Conservation (phyloP, 2,797 vertebrate species). For the Xyrichtys novacula region DNA sequence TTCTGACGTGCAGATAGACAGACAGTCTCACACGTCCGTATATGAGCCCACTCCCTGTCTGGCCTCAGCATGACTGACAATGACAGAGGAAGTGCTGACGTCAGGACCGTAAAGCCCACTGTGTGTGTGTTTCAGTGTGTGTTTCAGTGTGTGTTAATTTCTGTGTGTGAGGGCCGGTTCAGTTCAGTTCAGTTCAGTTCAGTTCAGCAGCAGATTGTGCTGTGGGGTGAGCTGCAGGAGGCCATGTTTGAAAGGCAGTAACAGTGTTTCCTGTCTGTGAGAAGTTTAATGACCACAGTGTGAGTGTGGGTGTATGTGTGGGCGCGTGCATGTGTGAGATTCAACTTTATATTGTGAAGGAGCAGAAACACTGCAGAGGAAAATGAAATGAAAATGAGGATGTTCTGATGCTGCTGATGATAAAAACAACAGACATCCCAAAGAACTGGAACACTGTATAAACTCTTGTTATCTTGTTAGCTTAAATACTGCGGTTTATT, state of each 20-base stretch:
- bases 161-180: slow-evolving; percentile 12
- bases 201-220: slow-evolving; percentile 41
- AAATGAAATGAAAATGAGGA: background rate
- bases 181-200: too few species aligned
- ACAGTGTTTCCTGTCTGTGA: slow-evolving; percentile 44
- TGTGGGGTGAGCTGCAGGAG: slow-evolving; percentile 34
- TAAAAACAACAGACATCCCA: background rate
- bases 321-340: slow-evolving; percentile 8
- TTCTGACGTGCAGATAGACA: slow-evolving; percentile 30
- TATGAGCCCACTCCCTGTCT: slow-evolving; percentile 29
- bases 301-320: slow-evolving; percentile 62
- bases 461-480: too few species aligned
- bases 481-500: too few species aligned
- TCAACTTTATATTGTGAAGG: slow-evolving; percentile 4
- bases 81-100: slow-evolving; percentile 58
- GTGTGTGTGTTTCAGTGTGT: slow-evolving; percentile 16
- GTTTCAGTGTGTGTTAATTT: background rate
- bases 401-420: too few species aligned
- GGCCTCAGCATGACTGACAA: slow-evolving; percentile 47
- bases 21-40: slow-evolving; percentile 10
- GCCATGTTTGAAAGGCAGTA: slow-evolving; percentile 49
- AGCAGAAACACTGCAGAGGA: background rate
- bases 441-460: background rate
- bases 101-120: slow-evolving; percentile 30
- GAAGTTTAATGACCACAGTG: slow-evolving; percentile 18